These are phyloP conservation scores for Drosophila nikananu DNA, from an alignment of 1,140 invertebrate genomes.

Conservation along the genomic window DNA sequence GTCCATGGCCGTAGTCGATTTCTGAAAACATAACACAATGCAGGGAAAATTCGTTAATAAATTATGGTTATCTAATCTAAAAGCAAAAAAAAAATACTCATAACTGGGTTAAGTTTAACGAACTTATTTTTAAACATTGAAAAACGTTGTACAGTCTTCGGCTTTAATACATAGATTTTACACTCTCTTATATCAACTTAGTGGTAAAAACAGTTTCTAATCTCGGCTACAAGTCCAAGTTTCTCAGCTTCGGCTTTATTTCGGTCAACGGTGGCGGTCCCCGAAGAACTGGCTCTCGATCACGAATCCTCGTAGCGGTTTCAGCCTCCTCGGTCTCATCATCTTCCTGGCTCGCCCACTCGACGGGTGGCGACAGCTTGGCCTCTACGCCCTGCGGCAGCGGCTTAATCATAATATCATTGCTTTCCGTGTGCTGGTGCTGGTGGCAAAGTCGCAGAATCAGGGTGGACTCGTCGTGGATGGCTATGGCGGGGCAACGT, in stretches of 20 bases:
- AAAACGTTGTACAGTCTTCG: conserved; percentile 36
- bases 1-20: conserved; percentile 50
- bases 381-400: conserved; percentile 36
- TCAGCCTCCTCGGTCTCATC: conserved; percentile 19
- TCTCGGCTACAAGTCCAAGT: conserved; percentile 41
- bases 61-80: background rate
- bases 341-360: conserved; percentile 11
- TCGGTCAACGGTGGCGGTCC: conserved; percentile 52
- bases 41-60: conserved; percentile 14
- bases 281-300: background rate
- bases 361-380: conserved; percentile 1
- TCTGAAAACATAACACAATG: conserved; percentile 33
- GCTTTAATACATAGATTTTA: conserved; percentile 65
- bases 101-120: background rate
- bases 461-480: conserved; percentile 77
- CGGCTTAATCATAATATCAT: conserved; percentile 81
- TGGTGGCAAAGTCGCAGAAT: conserved; percentile 80
- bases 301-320: background rate
- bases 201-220: conserved; percentile 14
- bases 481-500: conserved; percentile 84
- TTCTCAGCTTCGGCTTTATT: conserved; percentile 44
- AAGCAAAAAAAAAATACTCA: too few species aligned
- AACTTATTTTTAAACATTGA: conserved; percentile 16
- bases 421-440: conserved; percentile 79
- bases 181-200: conserved; percentile 55